Base-by-base conservation (phyloP, 2,888 invertebrate genomes). In the Deroplatys truncata region DNA sequence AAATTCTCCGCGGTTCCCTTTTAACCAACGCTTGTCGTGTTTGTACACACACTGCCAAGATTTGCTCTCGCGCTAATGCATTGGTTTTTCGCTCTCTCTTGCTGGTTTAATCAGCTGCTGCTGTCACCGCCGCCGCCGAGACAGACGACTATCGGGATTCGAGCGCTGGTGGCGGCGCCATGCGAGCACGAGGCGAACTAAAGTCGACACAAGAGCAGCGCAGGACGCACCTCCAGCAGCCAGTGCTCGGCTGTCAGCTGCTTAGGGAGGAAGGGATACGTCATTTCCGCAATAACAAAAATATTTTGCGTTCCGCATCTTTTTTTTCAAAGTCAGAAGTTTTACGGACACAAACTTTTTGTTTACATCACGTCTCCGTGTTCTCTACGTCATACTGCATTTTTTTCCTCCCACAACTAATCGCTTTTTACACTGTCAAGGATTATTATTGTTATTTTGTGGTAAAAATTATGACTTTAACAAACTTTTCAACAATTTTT, bases 231-330 rank as follows among this genome's bases (percentile, higher is more conserved):
- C 56, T 72, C 25, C 56, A 72, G 43, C n/a, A 87, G 83, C 25
- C 83, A 87, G 87, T 87, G 83, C 83, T 82, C 87, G 87, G 87
- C 87, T 87, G 87, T 87, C 87, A 87, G 83, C 87, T 87, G 87
- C 83, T 87, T 25, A 20, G 83, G n/a, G 82, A 87, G 87, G 83
- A 43, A 82, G 83, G 82, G 0, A 20, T 83, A 43, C 49, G 28
- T 87, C n/a, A 83, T 43, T 83, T 82, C 87, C 83, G 83, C 25
- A 49, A 82, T 25, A 72, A 72, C 56, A 72, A 72, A 72, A 72
- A 72, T 72, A 72, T 72, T 72, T 72, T 72, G 56, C 56, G 56
- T 72, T 72, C 7, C 56, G 56, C 56, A 72, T 72, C 56, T 72
- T 72, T 72, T 56, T 72, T 72, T 72, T 72, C 16, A 72, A 72